Evolutionary conservation across 2,888 invertebrate genomes (phyloP), one percentile per base, ranked within the genome.

Genomic region (Metalampra italica): DNA sequence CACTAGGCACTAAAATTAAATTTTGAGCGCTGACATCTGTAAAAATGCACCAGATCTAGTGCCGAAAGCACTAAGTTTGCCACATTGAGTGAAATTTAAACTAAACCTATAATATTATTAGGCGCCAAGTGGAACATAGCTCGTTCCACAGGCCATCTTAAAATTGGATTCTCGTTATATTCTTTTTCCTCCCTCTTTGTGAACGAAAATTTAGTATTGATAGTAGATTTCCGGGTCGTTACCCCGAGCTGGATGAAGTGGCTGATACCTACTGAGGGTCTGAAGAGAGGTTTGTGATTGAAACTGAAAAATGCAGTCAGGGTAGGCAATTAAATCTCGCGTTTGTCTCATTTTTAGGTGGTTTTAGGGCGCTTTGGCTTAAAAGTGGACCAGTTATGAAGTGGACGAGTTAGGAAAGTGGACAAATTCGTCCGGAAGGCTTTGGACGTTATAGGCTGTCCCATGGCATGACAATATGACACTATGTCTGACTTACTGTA

Each of bases 101-200:
- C 11, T 11, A 7, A 34, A 11, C 34, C 3, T 2, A 2, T 4
- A 34, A 34, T 34, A 34, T 3, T 3, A 11, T 43, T 46, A 54
- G 56, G 66, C 11, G 40, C 60, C 53, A 71, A 73, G 62, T 45
- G 63, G 71, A 75, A 61, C 56, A 11, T 1, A 56, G 57, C 66
- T 62, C 64, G 53, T 66, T 69, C 61, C 51, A 40, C 43, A 46
- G 60, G 56, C 69, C 71, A 68, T 76, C 72, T 77, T 74, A 63
- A 78, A 79, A 81, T 79, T 78, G 74, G 72, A 72, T 71, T 68
- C 71, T 61, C 63, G 74, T 68, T 59, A 61, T 59, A 58, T 57
- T 61, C 62, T 61, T 68, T 69, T 47, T 43, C 36, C 14, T 66
- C 60, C 58, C 57, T 60, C 62, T 72, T 70, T 75, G 71, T 62